These are phyloP conservation scores for Zonotrichia leucophrys DNA, from an alignment of 2,113 vertebrate genomes.

Conservation along the genomic window DNA sequence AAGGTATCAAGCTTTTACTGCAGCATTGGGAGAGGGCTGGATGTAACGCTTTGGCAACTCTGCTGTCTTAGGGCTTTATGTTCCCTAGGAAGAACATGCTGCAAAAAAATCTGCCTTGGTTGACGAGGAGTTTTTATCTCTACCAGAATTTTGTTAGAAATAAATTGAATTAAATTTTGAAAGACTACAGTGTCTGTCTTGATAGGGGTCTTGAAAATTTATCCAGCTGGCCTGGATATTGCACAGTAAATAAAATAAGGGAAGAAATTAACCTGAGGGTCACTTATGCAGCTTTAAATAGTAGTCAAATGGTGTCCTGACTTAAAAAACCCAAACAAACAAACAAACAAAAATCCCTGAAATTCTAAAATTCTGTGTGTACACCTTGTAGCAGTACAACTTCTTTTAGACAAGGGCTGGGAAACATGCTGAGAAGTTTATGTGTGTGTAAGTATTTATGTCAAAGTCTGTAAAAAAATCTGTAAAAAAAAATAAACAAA, in stretches of 20 bases:
- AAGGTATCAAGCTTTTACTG: neutral
- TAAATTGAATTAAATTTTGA: neutral
- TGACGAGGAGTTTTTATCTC: neutral
- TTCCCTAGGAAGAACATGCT: neutral
- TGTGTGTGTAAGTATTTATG: neutral
- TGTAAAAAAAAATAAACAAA: too few relatives aligned
- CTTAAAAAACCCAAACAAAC: neutral
- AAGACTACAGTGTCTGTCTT: neutral
- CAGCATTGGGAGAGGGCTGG: neutral
- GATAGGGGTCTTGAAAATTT: neutral
- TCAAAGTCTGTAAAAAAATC: neutral
- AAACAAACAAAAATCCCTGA: neutral
- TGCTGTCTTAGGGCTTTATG: neutral
- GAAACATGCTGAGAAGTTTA: neutral
- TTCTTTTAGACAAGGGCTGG: neutral
- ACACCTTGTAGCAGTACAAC: neutral
- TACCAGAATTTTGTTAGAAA: neutral
- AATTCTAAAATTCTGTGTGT: neutral
- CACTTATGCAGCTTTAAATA: neutral
- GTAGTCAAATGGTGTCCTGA: neutral
- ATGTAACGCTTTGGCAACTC: neutral
- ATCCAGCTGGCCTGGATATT: neutral
- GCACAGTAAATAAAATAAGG: neutral
- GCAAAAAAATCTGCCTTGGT: neutral
- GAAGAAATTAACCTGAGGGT: neutral